Evolutionary conservation across 2,888 invertebrate genomes (phyloP).

Genomic region (Lasioglossum malachurum): DNA sequence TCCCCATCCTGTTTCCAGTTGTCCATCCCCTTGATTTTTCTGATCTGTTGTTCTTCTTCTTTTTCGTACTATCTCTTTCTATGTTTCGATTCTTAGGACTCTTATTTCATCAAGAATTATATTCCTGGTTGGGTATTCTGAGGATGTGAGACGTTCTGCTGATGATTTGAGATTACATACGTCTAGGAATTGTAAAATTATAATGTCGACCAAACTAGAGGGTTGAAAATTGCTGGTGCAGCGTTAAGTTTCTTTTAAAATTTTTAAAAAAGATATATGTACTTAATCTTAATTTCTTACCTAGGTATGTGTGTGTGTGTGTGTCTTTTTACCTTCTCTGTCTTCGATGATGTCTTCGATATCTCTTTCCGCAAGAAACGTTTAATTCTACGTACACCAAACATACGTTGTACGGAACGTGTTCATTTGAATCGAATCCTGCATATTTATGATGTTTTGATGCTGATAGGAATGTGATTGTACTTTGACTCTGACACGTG

Average conservation of each 20-base stretch:
- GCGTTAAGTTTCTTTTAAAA: no score
- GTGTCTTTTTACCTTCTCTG: not conserved
- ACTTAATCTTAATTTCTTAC: not conserved
- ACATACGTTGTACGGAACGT: not conserved
- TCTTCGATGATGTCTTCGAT: not conserved
- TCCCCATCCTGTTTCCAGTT: slow-evolving; percentile 29
- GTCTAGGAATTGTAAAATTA: not conserved
- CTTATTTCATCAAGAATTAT: not conserved
- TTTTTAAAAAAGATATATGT: no score
- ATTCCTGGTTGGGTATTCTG: not conserved
- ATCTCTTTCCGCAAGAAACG: not conserved
- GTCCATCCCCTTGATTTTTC: slow-evolving; percentile 1
- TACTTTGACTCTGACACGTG: not conserved
- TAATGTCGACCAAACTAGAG: no score
- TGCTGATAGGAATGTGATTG: not conserved
- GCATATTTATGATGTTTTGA: not conserved
- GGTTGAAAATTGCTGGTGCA: no score
- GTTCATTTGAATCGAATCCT: not conserved
- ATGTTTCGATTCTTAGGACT: not conserved
- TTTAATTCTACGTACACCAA: not conserved
- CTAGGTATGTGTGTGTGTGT: no score
- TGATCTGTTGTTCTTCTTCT: not conserved
- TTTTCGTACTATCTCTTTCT: not conserved
- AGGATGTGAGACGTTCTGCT: not conserved
- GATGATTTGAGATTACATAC: not conserved